Evolutionary conservation across 2,113 vertebrate genomes (phyloP), one percentile per base, ranked within the genome.

Genomic region (Odontophorus gujanensis): DNA sequence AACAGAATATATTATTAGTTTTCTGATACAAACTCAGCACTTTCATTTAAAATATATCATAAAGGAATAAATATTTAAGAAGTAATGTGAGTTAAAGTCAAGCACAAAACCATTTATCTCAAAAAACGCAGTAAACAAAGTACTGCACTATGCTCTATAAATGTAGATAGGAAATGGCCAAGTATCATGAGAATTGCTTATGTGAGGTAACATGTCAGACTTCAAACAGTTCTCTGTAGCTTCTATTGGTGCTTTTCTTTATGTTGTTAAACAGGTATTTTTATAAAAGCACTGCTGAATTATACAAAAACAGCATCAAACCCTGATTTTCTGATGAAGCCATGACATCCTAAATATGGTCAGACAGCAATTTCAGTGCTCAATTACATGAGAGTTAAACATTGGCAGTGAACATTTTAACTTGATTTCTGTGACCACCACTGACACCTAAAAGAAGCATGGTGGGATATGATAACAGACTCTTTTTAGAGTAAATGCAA

Each of bases 1-100:
- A 89, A 95, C 80, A 96, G 88, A 83, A 72, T 51, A 95, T 90
- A 84, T 38, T 18, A 34, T 95, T 79, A 84, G 4, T 84, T 76
- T 66, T 66, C 32, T 77, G 59, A 68, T 43, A 12, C 7, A 81
- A 38, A 8, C 80, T 1, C 65, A 89, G 25, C 28, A 74, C 74
- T 89, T 91, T 21, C 42, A 53, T 74, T 62, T 63, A 43, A 40
- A 65, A 63, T 36, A 12, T 40, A 63, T 20, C 57, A 40, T 3
- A 82, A 67, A 87, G 89, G 25, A 15, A 69, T 2, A 50, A 80
- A 62, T 42, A 74, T 47, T 61, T 74, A 69, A 68, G 22, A 57
- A 45, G 14, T 24, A 73, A 71, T 13, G 9, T 8, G 26, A 90
- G 19, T 55, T 26, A 58, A 7, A 87, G 22, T 21, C 14, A 89